Conservation (phyloP, 1,140 invertebrate genomes). For the Platyscapa corneri region DNA sequence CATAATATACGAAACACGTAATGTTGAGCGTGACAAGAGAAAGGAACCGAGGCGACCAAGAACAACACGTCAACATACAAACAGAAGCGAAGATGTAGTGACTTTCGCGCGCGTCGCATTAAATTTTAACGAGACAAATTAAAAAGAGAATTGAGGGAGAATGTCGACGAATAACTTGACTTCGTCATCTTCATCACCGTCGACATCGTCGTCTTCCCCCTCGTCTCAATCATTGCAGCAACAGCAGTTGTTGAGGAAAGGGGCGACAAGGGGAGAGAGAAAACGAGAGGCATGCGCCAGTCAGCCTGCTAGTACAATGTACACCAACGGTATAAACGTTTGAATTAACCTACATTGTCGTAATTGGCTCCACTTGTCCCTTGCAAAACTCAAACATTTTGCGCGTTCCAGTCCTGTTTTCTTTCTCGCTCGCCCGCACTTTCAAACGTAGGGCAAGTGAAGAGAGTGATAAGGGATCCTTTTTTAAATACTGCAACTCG, state of each 20-base stretch:
- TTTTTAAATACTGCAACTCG: background rate
- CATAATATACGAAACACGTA: background rate
- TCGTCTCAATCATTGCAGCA: conserved; percentile 2
- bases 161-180: conserved; percentile 26
- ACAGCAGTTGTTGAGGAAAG: conserved; percentile 18
- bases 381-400: background rate
- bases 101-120: background rate
- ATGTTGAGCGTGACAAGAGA: background rate
- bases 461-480: background rate
- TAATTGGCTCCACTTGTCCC: conserved; percentile 40
- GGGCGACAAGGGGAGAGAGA: background rate
- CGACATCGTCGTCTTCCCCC: background rate
- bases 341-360: conserved; percentile 50
- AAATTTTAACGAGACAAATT: background rate
- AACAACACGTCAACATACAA: background rate
- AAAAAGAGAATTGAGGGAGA: background rate
- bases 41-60: background rate
- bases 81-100: background rate
- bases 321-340: conserved; percentile 58
- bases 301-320: background rate
- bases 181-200: background rate
- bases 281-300: conserved; percentile 33
- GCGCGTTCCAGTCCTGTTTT: background rate
- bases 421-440: background rate
- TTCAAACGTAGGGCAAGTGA: background rate